Evolutionary conservation across 2,888 invertebrate species (phyloP), one percentile per base, ranked within the genome.

Genomic region (Troglohyphantes excavatus): DNA sequence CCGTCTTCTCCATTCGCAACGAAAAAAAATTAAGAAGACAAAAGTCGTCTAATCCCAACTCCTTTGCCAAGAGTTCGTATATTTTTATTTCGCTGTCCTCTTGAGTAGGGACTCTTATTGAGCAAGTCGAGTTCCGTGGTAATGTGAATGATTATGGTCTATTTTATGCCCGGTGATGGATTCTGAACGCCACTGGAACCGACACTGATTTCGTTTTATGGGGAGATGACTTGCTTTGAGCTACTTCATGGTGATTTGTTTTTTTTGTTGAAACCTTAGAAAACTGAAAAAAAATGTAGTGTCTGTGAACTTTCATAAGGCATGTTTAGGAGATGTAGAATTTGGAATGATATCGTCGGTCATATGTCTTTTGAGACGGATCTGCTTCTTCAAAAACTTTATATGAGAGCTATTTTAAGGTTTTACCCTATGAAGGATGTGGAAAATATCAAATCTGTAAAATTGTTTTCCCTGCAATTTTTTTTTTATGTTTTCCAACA

Each of bases 131-230:
- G 19, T 27, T 29, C 29, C n/a, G n/a, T 65, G 13, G 13, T 53
- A 27, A 33, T 61, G 59, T 75, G 59, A 75, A 29, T 61, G 75
- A 75, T 75, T 75, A 75, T 29, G 59, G 75, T 33, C 75, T 39
- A 78, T 63, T 63, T 78, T 43, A 23, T 63, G 43, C 23, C 13
- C 68, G 5, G 17, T 43, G 76, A 65, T 78, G 76, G 63, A 63
- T 65, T 61, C 19, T 78, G 76, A n/a, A 39, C 33, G 76, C 76
- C 61, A 76, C 76, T 21, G 33, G 21, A 21, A 13, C 29, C 23
- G 76, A 76, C 76, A 19, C 19, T 21, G 43, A n/a, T 19, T 63
- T 63, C n/a, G 59, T n/a, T n/a, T n/a, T n/a, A n/a, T 29, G 19
- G 46, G 13, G 43, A n/a, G 46, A 13, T 0, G 23, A 46, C 53